Conservation (phyloP, 2,888 invertebrate species). For the Andrena bicolor region DNA sequence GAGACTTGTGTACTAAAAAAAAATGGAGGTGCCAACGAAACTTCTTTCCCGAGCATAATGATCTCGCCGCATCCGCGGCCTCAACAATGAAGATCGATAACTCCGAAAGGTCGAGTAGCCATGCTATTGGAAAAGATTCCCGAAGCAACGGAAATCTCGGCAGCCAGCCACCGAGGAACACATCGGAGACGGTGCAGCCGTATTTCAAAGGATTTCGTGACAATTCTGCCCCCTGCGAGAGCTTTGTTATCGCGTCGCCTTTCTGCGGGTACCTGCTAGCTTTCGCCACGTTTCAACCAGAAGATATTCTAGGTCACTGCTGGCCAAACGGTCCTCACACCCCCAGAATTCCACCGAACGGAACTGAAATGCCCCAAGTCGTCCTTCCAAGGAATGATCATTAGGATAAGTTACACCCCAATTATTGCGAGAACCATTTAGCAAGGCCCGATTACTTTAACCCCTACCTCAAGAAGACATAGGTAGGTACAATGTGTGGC, state of each 20-base stretch:
- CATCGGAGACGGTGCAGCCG: constrained; percentile 35
- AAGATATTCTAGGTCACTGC: constrained; percentile 45
- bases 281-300: constrained; percentile 30
- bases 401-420: constrained; percentile 1
- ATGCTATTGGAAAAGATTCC: constrained; percentile 45
- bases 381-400: constrained; percentile 2
- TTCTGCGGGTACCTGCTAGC: constrained; percentile 48
- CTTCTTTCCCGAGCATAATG: constrained; percentile 46
- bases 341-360: constrained; percentile 23
- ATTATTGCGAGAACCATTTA: background rate
- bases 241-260: constrained; percentile 57
- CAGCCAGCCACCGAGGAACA: constrained; percentile 42
- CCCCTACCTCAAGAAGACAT: too few relatives aligned
- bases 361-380: constrained; percentile 19
- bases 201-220: constrained; percentile 59
- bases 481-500: too few relatives aligned
- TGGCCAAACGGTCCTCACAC: constrained; percentile 15
- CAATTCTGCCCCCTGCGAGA: constrained; percentile 45
- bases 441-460: too few relatives aligned
- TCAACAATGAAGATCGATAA: constrained; percentile 57
- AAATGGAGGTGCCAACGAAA: constrained; percentile 10
- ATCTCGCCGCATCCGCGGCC: constrained; percentile 42
- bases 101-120: constrained; percentile 55
- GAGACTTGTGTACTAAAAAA: background rate
- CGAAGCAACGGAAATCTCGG: constrained; percentile 39